Evolutionary conservation across 2,888 invertebrate genomes (phyloP).

Genomic region (Augiades crinisus): DNA sequence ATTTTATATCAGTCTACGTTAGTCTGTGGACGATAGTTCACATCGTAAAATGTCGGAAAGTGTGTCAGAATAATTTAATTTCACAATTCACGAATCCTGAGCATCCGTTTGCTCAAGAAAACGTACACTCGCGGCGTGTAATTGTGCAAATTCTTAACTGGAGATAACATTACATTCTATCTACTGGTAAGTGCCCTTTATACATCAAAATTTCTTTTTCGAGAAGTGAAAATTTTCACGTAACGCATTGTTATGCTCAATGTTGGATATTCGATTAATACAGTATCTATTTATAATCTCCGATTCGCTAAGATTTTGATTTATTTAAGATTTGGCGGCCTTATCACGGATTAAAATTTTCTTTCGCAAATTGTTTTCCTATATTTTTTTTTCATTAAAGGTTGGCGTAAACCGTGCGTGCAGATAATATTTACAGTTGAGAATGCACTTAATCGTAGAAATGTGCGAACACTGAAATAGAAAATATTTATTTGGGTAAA

Average conservation of each 20-base stretch:
- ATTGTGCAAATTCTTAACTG: constrained; percentile 27
- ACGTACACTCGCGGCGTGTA: constrained; percentile 31
- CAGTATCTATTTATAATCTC: neutral
- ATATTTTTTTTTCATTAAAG: neutral
- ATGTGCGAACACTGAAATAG: neutral
- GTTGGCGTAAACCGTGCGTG: constrained; percentile 8
- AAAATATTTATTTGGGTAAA: constrained; percentile 19
- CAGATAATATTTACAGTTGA: constrained; percentile 3
- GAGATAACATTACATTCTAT: constrained; percentile 22
- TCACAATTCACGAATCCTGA: constrained; percentile 45
- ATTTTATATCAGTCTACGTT: constrained; percentile 26
- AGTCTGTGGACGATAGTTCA: constrained; percentile 36
- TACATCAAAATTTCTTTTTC: constrained; percentile 38
- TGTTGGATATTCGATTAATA: constrained; percentile 2
- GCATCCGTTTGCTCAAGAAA: constrained; percentile 40
- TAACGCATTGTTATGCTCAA: constrained; percentile 28
- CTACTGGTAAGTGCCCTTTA: constrained; percentile 36
- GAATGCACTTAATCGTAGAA: neutral
- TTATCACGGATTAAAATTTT: neutral
- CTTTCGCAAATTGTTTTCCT: neutral
- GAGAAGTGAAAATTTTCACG: constrained; percentile 40
- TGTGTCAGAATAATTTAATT: constrained; percentile 53
- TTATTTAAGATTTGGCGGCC: neutral
- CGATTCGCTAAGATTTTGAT: neutral
- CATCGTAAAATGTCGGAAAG: constrained; percentile 59